phyloP scores from a whole-genome alignment of 2,888 invertebrate genomes.

The Ischnura elegans region DNA sequence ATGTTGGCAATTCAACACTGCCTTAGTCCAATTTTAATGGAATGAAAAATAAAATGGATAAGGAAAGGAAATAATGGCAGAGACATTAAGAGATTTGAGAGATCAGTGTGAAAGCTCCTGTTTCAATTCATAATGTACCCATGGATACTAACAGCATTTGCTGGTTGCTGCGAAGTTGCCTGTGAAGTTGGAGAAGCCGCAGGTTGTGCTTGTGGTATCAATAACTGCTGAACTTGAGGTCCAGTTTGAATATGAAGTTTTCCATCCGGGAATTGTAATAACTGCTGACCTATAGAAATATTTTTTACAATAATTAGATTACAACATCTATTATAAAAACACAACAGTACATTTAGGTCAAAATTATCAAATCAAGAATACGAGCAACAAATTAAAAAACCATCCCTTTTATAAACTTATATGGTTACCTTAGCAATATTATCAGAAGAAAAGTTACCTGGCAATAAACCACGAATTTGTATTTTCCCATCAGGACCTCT shows the following conservation, averaged over 20 bases:
- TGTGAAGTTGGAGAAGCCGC: conserved; percentile 71
- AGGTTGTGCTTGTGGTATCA: conserved; percentile 75
- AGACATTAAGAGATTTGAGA: too few relatives aligned
- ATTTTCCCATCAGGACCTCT: conserved; percentile 94
- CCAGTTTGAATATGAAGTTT: conserved; percentile 91
- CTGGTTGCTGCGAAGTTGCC: conserved; percentile 70
- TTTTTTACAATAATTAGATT: not conserved
- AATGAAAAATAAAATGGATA: too few relatives aligned
- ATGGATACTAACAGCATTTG: conserved; percentile 34
- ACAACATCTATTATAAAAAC: not conserved
- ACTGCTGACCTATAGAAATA: conserved; percentile 83
- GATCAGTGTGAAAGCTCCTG: too few relatives aligned
- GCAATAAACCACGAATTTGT: conserved; percentile 93
- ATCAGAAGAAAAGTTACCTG: conserved; percentile 80
- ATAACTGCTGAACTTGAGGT: conserved; percentile 80
- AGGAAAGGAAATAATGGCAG: too few relatives aligned
- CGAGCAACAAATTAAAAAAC: not conserved
- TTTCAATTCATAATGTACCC: too few relatives aligned
- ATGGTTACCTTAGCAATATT: too few relatives aligned
- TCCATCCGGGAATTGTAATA: conserved; percentile 96
- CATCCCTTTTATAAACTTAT: not conserved
- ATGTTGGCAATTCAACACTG: too few relatives aligned
- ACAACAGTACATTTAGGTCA: not conserved
- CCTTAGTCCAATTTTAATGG: too few relatives aligned
- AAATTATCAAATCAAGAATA: not conserved